Percentiles rank a stretch among this genome's conserved stretches.
phyloP scores from a whole-genome alignment of 2,888 invertebrate species.

The Sepiola atlantica region DNA sequence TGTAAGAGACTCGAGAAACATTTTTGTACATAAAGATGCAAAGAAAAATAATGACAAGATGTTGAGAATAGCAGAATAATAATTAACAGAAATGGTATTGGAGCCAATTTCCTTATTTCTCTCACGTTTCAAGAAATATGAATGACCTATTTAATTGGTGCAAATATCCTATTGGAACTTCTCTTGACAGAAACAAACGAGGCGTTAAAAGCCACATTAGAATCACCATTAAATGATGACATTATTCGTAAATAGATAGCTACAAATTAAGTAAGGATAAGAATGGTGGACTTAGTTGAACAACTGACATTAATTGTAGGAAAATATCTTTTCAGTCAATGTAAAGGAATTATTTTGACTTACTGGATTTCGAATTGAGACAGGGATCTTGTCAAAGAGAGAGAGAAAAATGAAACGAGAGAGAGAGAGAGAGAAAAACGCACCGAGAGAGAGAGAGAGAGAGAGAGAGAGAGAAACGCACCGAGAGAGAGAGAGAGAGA shows the following conservation, averaged over 20 bases:
- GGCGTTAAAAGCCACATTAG: background rate
- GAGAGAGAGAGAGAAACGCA: no score
- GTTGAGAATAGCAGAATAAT: background rate
- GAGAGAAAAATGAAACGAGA: background rate
- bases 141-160: background rate
- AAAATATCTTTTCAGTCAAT: no score
- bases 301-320: no score
- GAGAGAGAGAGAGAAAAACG: background rate
- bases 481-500: background rate
- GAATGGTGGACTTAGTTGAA: no score
- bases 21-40: no score
- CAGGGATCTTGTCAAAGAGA: no score
- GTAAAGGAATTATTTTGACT: no score
- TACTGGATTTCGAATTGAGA: no score
- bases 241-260: background rate
- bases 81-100: background rate
- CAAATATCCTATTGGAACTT: background rate
- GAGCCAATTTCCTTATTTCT: background rate
- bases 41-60: background rate
- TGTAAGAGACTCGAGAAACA: no score
- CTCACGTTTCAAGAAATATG: background rate
- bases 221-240: background rate
- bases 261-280: no score
- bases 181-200: background rate
- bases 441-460: no score